Base-by-base conservation (phyloP, 2,888 invertebrate genomes). In the Chalcis sispes region DNA sequence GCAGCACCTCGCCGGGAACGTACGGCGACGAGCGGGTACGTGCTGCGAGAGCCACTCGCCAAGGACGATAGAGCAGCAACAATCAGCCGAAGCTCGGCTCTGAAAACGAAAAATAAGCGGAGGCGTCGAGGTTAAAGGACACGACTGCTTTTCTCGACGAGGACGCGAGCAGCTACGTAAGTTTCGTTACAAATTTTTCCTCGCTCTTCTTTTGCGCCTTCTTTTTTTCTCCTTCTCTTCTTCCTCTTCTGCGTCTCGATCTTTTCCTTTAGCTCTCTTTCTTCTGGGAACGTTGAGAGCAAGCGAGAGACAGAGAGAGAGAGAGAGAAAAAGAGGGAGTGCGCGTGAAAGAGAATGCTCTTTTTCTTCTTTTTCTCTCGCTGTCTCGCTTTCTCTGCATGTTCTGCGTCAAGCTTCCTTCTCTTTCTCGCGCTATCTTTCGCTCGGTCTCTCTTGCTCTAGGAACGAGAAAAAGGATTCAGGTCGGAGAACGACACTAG, bases 391-490 rank as follows among this genome's bases (percentile, higher is more conserved):
- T 27, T 69, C 59, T 62, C 32, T 52, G 29, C 46, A n/a, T 27
- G 42, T 42, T 13, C 27, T n/a, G 20, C 36, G 8, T 3, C 27
- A n/a, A 40, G 23, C 48, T 50, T 27, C 25, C 15, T 32, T 54
- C 66, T 65, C 66, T 58, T 48, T 32, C 50, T 54, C 32, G 40
- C 36, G 40, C 69, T 59, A 10, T 10, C 27, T 40, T 27, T 61
- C 36, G 13, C 23, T 62, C 69, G 58, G 46, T 58, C 67, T 58
- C 36, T 23, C 18, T 50, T 52, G 36, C 59, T 52, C 54, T 64
- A 62, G 46, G 62, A 64, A 58, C 29, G 72, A 36, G 71, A 54
- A 64, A 62, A 62, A 62, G 71, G 64, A 70, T 70, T 52, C 62
- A 54, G 64, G 56, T 64, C 56, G 72, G 54, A 36, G 54, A 58